These are phyloP conservation scores for Pagrus major DNA, from an alignment of 2,113 vertebrate species.

Conservation along the genomic window DNA sequence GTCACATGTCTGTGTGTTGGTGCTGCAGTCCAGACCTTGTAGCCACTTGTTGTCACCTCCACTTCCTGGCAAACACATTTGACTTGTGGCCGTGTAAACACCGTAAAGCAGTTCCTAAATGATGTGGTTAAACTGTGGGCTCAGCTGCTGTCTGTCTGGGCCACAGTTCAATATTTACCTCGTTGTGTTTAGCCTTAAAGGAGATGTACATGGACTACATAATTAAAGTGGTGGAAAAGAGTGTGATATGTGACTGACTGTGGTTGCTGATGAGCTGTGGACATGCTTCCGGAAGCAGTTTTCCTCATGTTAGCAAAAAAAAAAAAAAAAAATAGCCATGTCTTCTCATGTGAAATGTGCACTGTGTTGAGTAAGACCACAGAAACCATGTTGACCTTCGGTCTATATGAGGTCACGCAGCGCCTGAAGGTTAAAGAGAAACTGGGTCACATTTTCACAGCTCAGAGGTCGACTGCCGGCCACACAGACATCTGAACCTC, in stretches of 20 bases:
- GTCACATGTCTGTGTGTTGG: neutral
- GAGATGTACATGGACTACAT: neutral
- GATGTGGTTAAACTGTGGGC: conserved; percentile 33
- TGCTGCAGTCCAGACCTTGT: neutral
- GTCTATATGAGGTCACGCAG: conserved; percentile 50
- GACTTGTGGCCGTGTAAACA: conserved; percentile 49
- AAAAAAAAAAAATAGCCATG: conserved; percentile 1
- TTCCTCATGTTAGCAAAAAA: neutral
- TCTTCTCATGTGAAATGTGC: conserved; percentile 22
- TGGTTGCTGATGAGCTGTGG: neutral
- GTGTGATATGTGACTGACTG: neutral
- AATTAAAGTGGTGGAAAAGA: neutral
- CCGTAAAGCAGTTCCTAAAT: conserved; percentile 14
- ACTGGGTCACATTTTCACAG: conserved; percentile 65
- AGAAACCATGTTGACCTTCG: conserved; percentile 47
- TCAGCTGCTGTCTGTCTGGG: conserved; percentile 35
- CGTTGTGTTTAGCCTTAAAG: neutral
- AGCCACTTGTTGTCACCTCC: conserved; percentile 29
- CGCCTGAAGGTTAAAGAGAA: conserved; percentile 66
- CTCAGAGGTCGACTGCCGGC: conserved; percentile 53
- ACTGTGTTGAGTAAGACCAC: conserved; percentile 29
- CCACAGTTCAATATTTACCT: conserved; percentile 2
- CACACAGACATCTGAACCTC: conserved; percentile 21
- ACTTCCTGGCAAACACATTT: conserved; percentile 47
- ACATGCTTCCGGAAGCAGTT: neutral